Percentiles rank a stretch among this genome's conserved stretches.
These are phyloP conservation scores for Porites cylindrica DNA, from an alignment of 92 coral and sea anemone genomes.

Conservation along the genomic window DNA sequence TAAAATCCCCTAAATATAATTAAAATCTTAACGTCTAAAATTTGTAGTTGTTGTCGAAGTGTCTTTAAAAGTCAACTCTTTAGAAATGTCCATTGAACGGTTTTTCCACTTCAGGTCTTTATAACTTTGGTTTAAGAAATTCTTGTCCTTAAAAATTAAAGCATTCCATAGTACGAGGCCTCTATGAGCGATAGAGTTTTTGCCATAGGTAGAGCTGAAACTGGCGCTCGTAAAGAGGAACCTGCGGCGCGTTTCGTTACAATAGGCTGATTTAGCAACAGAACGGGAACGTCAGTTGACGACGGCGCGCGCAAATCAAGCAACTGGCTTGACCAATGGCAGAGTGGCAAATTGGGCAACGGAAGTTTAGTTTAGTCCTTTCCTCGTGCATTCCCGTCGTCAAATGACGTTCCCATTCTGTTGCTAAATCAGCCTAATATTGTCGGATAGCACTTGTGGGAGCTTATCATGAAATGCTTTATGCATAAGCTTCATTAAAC, in stretches of 20 bases:
- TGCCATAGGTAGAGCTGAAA: background rate
- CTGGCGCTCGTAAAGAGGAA: background rate
- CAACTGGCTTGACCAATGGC: no score
- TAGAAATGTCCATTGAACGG: no score
- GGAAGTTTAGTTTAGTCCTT: no score
- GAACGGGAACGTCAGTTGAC: no score
- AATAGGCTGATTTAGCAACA: no score
- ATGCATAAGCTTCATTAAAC: background rate
- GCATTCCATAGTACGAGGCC: background rate
- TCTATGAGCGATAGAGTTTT: background rate
- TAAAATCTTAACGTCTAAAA: background rate
- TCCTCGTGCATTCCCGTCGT: no score
- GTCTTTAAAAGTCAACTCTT: background rate
- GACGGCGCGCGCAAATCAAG: no score
- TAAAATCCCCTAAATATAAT: background rate
- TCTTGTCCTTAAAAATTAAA: background rate
- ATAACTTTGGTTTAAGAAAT: no score
- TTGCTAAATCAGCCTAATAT: no score
- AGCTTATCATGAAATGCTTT: slow-evolving; percentile 3
- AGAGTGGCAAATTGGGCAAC: no score
- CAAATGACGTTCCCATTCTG: no score
- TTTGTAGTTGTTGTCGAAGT: background rate
- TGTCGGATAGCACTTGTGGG: slow-evolving; percentile 14
- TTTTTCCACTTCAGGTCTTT: no score
- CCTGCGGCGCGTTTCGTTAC: background rate